Percentiles rank a stretch among this genome's conserved stretches.
These are phyloP conservation scores for Picus viridis DNA, from an alignment of 2,797 vertebrate species.

Conservation along the genomic window DNA sequence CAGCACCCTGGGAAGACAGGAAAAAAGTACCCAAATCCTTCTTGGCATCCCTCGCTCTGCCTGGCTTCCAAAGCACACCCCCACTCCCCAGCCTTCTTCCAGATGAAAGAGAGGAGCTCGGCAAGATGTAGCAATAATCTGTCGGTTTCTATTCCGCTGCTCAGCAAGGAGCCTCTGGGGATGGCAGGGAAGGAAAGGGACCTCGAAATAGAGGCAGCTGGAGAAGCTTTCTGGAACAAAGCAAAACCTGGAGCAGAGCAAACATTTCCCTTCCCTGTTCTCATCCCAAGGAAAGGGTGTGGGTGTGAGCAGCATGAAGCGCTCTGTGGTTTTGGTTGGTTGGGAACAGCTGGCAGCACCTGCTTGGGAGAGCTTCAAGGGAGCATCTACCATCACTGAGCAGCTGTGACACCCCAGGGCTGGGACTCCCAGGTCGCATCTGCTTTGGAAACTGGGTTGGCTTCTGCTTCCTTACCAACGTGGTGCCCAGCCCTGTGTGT, in stretches of 20 bases:
- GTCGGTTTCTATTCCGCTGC: conserved; percentile 43
- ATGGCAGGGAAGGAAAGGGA: conserved; percentile 22
- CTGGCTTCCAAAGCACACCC: background rate
- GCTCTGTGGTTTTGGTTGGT: fast-evolving
- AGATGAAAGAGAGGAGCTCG: background rate
- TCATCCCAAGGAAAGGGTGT: background rate
- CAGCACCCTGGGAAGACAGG: background rate
- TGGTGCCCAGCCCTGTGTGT: fast-evolving
- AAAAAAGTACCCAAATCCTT: background rate
- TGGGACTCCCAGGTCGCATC: background rate
- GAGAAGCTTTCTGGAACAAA: background rate
- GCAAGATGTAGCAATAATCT: conserved; percentile 47
- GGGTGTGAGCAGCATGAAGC: fast-evolving
- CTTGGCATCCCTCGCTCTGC: background rate
- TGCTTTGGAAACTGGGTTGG: background rate
- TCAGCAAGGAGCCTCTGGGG: conserved; percentile 44
- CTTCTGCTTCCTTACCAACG: background rate
- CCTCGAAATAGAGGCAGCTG: conserved; percentile 37
- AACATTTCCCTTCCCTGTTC: background rate
- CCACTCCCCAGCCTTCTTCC: background rate
- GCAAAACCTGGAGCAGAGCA: background rate
- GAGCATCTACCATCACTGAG: fast-evolving
- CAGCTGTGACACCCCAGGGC: background rate
- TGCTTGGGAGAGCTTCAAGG: background rate
- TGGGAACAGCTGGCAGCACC: background rate